A percentile compares a stretch with the other conserved stretches of the same genome.
phyloP scores from a whole-genome alignment of 2,888 invertebrate species.

The Callosobruchus maculatus region DNA sequence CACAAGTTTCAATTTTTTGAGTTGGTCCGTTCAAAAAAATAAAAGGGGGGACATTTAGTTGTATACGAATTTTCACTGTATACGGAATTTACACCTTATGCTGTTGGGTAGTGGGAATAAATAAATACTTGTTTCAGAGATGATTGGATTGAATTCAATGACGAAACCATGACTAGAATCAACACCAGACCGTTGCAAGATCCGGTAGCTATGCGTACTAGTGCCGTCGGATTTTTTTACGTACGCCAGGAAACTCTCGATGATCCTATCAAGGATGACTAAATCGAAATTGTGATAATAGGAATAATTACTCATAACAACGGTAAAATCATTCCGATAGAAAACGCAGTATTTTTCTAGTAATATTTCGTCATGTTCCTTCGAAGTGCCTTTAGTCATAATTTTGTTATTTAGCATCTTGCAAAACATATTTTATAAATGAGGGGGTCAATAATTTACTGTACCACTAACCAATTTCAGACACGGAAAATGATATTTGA shows the following conservation, averaged over 20 bases:
- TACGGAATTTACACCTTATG: too few relatives aligned
- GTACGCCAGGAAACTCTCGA: not conserved
- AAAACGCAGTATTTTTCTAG: not conserved
- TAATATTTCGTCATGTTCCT: not conserved
- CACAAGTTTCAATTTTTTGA: too few relatives aligned
- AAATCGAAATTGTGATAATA: not conserved
- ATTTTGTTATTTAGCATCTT: not conserved
- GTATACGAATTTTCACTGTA: too few relatives aligned
- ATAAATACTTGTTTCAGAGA: conserved; percentile 5
- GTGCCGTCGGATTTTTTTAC: conserved; percentile 5
- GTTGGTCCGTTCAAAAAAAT: too few relatives aligned
- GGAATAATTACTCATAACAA: not conserved
- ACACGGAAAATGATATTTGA: too few relatives aligned
- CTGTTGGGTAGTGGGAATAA: too few relatives aligned
- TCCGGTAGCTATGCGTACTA: conserved; percentile 6
- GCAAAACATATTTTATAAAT: not conserved
- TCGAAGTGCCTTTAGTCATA: not conserved
- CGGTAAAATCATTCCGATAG: not conserved
- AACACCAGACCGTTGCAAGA: conserved; percentile 7
- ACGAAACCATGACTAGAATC: conserved; percentile 52
- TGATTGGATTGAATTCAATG: conserved; percentile 90
- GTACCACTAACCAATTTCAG: too few relatives aligned
- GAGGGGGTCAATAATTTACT: too few relatives aligned
- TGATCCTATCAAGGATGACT: not conserved
- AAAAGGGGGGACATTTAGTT: too few relatives aligned